These are phyloP conservation scores for Pteronura brasiliensis DNA, from an alignment of 2,113 vertebrate species.

Conservation along the genomic window DNA sequence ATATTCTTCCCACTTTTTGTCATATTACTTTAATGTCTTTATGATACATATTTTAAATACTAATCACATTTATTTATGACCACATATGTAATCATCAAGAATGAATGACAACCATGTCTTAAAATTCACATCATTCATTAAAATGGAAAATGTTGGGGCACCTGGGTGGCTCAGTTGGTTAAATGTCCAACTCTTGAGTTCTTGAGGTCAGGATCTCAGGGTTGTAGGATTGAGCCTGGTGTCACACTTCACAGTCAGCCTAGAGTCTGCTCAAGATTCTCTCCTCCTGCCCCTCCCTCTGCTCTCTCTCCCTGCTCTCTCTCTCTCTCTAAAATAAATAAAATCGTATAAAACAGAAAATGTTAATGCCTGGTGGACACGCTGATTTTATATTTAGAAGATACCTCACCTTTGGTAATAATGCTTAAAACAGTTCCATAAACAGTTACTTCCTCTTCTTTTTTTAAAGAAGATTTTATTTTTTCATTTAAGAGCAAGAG, in stretches of 20 bases:
- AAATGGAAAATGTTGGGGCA: neutral
- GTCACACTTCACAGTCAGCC: neutral
- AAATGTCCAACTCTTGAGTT: neutral
- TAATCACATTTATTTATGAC: neutral
- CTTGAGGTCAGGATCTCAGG: neutral
- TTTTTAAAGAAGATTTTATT: neutral
- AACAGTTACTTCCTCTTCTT: neutral
- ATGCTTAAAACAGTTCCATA: slow-evolving; percentile 8
- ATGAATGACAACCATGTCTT: neutral
- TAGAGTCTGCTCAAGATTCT: neutral
- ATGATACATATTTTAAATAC: neutral
- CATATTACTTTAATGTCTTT: neutral
- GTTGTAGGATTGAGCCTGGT: neutral
- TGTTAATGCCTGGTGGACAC: neutral
- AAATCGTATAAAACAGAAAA: neutral
- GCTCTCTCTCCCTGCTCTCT: neutral
- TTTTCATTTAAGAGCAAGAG: neutral
- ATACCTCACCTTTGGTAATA: neutral
- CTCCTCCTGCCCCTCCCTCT: neutral
- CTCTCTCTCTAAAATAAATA: neutral
- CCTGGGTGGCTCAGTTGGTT: neutral
- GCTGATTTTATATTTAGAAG: neutral
- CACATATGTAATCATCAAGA: neutral
- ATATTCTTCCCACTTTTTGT: neutral
- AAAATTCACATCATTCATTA: neutral